Percentiles rank a stretch among this genome's conserved stretches.
Evolutionary conservation across 2,113 vertebrate genomes (phyloP).

Genomic region (Nibea albiflora): DNA sequence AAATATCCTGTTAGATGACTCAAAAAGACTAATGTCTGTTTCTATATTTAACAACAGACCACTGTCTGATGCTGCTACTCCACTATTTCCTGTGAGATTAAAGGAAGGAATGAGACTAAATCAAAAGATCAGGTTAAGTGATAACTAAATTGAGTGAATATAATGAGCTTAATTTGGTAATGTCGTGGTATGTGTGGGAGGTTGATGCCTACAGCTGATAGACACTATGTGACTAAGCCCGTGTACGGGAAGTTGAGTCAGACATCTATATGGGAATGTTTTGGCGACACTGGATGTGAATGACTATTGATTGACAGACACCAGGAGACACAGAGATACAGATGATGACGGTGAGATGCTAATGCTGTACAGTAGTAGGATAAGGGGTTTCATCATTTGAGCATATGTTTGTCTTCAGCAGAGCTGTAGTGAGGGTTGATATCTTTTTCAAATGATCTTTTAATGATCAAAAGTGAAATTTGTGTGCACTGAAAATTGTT

Average conservation of each 20-base stretch:
- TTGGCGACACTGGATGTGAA: conserved; percentile 1
- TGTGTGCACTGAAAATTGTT: no score
- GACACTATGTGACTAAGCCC: background rate
- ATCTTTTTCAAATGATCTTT: background rate
- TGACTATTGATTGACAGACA: conserved; percentile 33
- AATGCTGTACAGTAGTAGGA: background rate
- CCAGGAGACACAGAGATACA: background rate
- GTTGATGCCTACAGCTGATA: conserved; percentile 15
- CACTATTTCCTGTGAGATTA: background rate
- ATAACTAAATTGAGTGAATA: background rate
- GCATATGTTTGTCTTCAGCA: background rate
- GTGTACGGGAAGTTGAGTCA: conserved; percentile 31
- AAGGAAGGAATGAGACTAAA: background rate
- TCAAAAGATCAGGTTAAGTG: background rate
- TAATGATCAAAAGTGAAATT: no score
- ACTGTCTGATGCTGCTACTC: background rate
- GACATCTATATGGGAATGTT: conserved; percentile 31
- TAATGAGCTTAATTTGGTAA: background rate
- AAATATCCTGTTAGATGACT: background rate
- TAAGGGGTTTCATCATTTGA: background rate
- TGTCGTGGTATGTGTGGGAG: background rate
- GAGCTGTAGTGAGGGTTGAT: background rate
- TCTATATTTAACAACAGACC: no score
- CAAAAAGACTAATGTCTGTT: background rate
- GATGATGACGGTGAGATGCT: background rate